A percentile compares a stretch with the other conserved stretches of the same genome.
phyloP scores from a whole-genome alignment of 2,797 vertebrate species.

The Salarias fasciatus region DNA sequence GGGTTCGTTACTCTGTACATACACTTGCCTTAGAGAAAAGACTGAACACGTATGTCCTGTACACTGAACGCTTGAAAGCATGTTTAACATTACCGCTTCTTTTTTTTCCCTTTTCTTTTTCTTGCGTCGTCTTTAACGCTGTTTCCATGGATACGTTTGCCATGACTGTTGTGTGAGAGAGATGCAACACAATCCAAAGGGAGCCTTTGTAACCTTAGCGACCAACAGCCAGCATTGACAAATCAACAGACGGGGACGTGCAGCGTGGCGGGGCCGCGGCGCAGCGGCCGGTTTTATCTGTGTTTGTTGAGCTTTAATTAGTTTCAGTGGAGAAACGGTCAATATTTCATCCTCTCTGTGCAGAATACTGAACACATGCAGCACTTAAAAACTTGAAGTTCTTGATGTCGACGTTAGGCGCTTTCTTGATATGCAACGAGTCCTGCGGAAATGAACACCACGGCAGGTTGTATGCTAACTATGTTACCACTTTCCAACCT shows the following conservation, averaged over 20 bases:
- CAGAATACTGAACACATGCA: constrained; percentile 59
- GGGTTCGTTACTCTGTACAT: constrained; percentile 60
- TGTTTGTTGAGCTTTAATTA: constrained; percentile 72
- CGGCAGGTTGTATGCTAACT: constrained; percentile 37
- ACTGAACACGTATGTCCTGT: constrained; percentile 73
- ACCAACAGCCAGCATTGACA: constrained; percentile 76
- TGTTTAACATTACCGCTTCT: constrained; percentile 69
- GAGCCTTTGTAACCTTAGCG: constrained; percentile 64
- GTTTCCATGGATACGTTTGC: constrained; percentile 55
- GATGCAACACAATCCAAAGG: constrained; percentile 65
- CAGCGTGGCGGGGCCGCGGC: constrained; percentile 49
- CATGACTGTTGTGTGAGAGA: constrained; percentile 44
- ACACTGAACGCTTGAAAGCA: constrained; percentile 78
- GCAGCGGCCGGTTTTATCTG: constrained; percentile 31
- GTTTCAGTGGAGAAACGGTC: constrained; percentile 45
- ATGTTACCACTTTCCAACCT: constrained; percentile 32
- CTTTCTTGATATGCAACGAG: constrained; percentile 50
- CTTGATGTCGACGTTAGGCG: constrained; percentile 42
- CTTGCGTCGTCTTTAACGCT: constrained; percentile 55
- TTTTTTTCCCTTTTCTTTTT: no score
- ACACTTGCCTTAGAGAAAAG: constrained; percentile 78
- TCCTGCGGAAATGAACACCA: constrained; percentile 37
- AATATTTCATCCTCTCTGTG: constrained; percentile 61
- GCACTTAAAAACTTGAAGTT: constrained; percentile 54
- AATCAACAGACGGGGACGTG: constrained; percentile 64